A percentile compares a stretch with the other conserved stretches of the same genome.
phyloP scores from a whole-genome alignment of 2,113 vertebrate genomes.

The Amazona guildingii region DNA sequence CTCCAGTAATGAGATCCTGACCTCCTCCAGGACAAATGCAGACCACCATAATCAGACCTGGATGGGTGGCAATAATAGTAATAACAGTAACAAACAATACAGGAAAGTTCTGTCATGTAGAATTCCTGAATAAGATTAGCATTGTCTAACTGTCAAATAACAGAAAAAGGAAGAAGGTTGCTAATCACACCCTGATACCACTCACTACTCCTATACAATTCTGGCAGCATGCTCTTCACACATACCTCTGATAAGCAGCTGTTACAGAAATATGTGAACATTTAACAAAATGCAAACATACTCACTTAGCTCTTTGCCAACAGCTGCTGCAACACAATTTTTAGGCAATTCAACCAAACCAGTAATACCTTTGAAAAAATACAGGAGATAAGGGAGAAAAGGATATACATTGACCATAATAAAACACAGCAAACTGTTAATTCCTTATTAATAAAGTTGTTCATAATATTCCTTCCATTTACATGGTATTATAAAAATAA shows the following conservation, averaged over 20 bases:
- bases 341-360: conserved; percentile 88
- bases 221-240: background rate
- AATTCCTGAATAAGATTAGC: background rate
- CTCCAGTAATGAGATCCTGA: background rate
- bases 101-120: background rate
- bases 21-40: background rate
- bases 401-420: background rate
- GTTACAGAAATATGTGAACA: background rate
- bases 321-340: conserved; percentile 87
- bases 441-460: background rate
- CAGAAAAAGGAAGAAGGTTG: background rate
- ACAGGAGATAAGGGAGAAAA: background rate
- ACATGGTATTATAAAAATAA: background rate
- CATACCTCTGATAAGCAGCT: background rate
- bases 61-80: background rate
- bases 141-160: background rate
- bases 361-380: conserved; percentile 80
- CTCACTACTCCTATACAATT: background rate
- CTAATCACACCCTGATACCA: background rate
- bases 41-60: background rate
- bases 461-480: background rate
- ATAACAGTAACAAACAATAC: background rate
- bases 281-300: background rate
- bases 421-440: background rate
- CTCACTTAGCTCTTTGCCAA: conserved; percentile 91